Conservation (phyloP, 2,888 invertebrate species). For the Luperina nickerlii region DNA sequence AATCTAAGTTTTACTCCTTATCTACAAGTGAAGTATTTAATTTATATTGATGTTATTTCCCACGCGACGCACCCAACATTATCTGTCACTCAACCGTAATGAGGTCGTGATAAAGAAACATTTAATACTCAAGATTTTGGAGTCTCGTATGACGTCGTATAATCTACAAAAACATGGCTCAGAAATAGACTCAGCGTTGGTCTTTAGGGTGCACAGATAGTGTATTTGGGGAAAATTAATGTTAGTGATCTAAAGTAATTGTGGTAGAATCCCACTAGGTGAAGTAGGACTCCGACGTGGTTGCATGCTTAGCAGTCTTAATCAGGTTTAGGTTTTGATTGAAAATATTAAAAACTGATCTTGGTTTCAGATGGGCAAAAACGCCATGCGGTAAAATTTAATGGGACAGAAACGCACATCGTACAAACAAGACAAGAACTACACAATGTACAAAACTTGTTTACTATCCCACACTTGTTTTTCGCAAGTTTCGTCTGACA, state of each 20-base stretch:
- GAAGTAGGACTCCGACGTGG: not conserved
- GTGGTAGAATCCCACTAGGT: not conserved
- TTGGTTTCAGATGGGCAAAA: not conserved
- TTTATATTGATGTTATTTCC: conserved; percentile 48
- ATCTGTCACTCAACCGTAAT: conserved; percentile 60
- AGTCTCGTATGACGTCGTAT: conserved; percentile 17
- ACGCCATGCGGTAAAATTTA: too few species aligned
- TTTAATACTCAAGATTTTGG: conserved; percentile 44
- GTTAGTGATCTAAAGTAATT: conserved; percentile 3
- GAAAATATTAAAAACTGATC: not conserved
- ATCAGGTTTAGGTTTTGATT: not conserved
- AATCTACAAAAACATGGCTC: conserved; percentile 22
- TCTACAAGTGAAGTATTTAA: conserved; percentile 48
- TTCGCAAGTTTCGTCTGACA: conserved; percentile 31
- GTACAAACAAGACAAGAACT: conserved; percentile 45
- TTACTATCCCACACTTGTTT: conserved; percentile 46
- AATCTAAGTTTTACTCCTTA: conserved; percentile 32
- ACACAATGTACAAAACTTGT: conserved; percentile 52
- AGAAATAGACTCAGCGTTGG: conserved; percentile 57
- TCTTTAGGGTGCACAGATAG: conserved; percentile 26
- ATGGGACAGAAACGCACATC: conserved; percentile 25
- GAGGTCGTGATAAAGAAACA: conserved; percentile 57
- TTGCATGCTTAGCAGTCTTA: too few species aligned
- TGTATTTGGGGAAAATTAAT: conserved; percentile 18
- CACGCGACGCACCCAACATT: conserved; percentile 47